Evolutionary conservation across 2,113 vertebrate genomes (phyloP).

Genomic region (Hyperopisus bebe): DNA sequence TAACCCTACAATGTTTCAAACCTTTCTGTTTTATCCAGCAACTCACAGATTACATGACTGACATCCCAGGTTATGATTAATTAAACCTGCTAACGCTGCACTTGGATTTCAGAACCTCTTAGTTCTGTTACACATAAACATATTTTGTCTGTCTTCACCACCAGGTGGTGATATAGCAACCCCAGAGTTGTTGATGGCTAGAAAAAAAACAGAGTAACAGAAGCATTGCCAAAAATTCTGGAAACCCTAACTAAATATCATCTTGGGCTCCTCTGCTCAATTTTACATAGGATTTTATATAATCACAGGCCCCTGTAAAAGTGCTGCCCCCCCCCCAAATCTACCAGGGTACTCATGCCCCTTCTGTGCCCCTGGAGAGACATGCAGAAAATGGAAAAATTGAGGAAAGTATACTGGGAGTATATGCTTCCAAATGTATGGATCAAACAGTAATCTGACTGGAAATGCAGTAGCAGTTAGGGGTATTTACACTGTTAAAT

Average conservation of each 20-base stretch:
- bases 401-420: neutral
- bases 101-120: too few relatives aligned
- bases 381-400: neutral
- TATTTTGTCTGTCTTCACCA: too few relatives aligned
- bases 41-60: too few relatives aligned
- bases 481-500: neutral
- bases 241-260: neutral
- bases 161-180: too few relatives aligned
- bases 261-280: neutral
- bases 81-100: too few relatives aligned
- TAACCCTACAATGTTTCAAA: too few relatives aligned
- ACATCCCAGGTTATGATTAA: too few relatives aligned
- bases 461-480: neutral
- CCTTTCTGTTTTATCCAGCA: too few relatives aligned
- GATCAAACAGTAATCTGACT: neutral
- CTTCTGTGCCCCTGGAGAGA: neutral
- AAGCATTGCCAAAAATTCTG: too few relatives aligned
- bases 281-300: neutral
- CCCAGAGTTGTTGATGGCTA: too few relatives aligned
- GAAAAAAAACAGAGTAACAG: too few relatives aligned
- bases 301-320: neutral
- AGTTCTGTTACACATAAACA: too few relatives aligned
- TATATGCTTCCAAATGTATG: neutral
- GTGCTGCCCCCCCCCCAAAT: neutral
- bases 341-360: neutral